Evolutionary conservation across 2,797 vertebrate genomes (phyloP).

Genomic region (Limosa lapponica): DNA sequence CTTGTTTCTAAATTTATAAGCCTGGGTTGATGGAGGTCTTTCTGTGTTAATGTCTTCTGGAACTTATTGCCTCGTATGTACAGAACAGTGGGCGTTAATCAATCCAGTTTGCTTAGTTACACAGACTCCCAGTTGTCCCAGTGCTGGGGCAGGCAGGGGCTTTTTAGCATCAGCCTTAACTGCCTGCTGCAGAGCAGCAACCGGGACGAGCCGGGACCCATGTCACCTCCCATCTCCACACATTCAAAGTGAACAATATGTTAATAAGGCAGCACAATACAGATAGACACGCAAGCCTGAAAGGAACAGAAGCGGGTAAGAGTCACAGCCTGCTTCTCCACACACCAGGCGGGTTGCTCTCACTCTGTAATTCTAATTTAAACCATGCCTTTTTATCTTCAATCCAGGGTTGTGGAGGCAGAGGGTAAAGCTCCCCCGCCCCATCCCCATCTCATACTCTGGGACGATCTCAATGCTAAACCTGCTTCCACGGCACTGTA

Average conservation of each 20-base stretch:
- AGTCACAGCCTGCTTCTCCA: not conserved
- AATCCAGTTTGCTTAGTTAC: rapidly evolving
- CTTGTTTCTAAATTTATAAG: not conserved
- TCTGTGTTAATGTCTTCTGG: not conserved
- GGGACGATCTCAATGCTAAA: not conserved
- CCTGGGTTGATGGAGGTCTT: not conserved
- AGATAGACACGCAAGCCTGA: not conserved
- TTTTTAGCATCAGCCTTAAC: not conserved
- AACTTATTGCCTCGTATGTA: not conserved
- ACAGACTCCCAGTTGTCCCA: not conserved
- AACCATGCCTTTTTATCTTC: not conserved
- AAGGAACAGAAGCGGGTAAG: not conserved
- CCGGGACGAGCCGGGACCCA: not conserved
- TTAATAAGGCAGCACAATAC: not conserved
- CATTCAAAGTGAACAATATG: rapidly evolving
- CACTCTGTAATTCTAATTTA: not conserved
- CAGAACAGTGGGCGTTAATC: not conserved
- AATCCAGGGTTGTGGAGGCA: not conserved
- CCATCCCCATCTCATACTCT: not conserved
- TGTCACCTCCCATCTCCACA: not conserved
- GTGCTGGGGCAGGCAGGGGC: rapidly evolving
- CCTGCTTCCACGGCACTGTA: not conserved
- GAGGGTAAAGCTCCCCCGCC: not conserved
- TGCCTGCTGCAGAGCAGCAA: not conserved
- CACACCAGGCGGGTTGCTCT: rapidly evolving